Base-by-base conservation (phyloP, 2,888 invertebrate species). In the Neria commutata region DNA sequence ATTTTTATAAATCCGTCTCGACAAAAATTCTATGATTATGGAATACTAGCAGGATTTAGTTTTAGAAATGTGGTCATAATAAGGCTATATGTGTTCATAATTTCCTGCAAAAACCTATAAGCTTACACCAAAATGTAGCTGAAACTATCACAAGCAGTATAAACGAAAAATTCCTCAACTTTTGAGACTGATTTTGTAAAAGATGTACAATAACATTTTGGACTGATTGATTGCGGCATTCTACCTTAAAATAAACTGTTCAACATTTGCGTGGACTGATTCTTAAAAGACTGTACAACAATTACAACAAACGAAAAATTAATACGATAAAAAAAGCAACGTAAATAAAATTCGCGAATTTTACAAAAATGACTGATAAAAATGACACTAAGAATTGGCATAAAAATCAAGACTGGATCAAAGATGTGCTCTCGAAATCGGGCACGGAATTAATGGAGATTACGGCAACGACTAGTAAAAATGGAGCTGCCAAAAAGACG, bases 341-440 rank as follows among this genome's bases (percentile, higher is more conserved):
- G 54, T 55, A 55, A 54, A 62, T 29, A 34, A 40, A 34, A 55
- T 2, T 21, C 14, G 11, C 23, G 23, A 52, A 48, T 29, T n/a
- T 8, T 2, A 29, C 21, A 57, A 57, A 61, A 62, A 77, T 74
- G 73, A 68, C 70, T 63, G 71, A 81, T 65, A 70, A 79, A 73
- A 77, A 75, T 62, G 71, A 66, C 46, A 65, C 67, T 51, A 72
- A 67, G 60, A 67, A 67, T 62, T 79, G 80, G 80, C 57, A 65
- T 17, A 63, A 80, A 67, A 82, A 83, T 72, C 83, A 83, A 73
- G 82, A 81, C 70, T 85, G 84, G 84, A 82, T 85, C 69, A 85
- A 84, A 70, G 82, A 83, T 76, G 79, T 83, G 47, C 78, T 83
- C 46, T 79, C 80, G 48, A 83, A 83, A 68, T 83, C 83, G 16